Evolutionary conservation across 2,888 invertebrate genomes (phyloP), one percentile per base, ranked within the genome.

Genomic region (Parnassius orleans): DNA sequence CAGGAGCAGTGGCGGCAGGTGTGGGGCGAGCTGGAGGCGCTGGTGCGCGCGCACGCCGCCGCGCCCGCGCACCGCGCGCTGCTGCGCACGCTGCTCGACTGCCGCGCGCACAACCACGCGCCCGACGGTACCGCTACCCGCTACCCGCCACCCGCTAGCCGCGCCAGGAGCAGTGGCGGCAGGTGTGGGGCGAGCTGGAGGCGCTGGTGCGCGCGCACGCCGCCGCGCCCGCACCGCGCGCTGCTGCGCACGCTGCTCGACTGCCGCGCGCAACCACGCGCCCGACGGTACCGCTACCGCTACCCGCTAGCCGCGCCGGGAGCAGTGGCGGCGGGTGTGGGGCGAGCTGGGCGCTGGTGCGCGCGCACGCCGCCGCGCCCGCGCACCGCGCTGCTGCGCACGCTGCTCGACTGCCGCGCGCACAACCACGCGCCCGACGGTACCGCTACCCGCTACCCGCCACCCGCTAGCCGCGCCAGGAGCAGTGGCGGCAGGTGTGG

Each of bases 301-400:
- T 3, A 10, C n/a, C n/a, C n/a, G n/a, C n/a, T n/a, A n/a, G n/a
- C n/a, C n/a, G n/a, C n/a, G n/a, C n/a, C n/a, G n/a, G n/a, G n/a
- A 98, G n/a, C n/a, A n/a, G n/a, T 98, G 98, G 90, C 94, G 96
- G 53, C 93, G 96, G 42, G 93, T 98, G 81, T 99, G 98, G 96
- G 93, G 94, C 43, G 98, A 99, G 80, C 83, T 98, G 55, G 80
- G 94, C 94, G 11, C 92, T 98, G 47, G 88, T 98, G 96, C 95
- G 96, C 60, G 94, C 94, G 41, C 95, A 96, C 80, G 93, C 95
- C 41, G 95, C 95, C 59, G 95, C 59, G 95, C 97, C 0, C 92
- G 95, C 3, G 95, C 94, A 69, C 98, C 65, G 93, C 94, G 63
- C 93, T 98, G 15, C 87, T 98, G 53, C 94, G 95, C 56, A 97